Evolutionary conservation across 2,113 vertebrate genomes (phyloP).

Genomic region (Neodontobutis hainanensis): DNA sequence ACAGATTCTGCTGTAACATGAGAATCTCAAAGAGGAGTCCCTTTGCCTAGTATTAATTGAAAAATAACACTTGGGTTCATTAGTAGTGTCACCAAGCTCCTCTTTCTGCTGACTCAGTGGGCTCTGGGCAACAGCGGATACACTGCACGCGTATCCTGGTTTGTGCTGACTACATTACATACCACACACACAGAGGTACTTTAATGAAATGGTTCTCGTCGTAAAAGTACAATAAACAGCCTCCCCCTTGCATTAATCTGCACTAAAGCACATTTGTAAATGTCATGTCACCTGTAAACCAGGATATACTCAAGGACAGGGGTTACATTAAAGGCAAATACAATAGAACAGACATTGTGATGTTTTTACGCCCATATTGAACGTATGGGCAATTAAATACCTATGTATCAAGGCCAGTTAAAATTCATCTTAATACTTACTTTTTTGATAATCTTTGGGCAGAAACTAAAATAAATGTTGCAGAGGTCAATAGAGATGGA

Average conservation of each 20-base stretch:
- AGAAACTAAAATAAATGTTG: too few species aligned
- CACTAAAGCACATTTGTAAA: conserved; percentile 40
- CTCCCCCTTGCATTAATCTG: conserved; percentile 50
- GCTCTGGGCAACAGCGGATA: conserved; percentile 23
- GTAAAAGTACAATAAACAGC: conserved; percentile 61
- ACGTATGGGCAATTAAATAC: not conserved
- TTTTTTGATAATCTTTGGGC: too few species aligned
- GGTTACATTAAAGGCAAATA: not conserved
- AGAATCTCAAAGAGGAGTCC: conserved; percentile 60
- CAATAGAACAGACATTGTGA: too few species aligned
- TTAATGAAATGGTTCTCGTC: conserved; percentile 54
- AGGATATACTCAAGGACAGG: conserved; percentile 4
- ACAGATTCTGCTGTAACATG: conserved; percentile 40
- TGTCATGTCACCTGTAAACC: conserved; percentile 26
- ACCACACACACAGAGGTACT: conserved; percentile 29
- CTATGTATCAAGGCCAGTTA: not conserved
- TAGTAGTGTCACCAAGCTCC: conserved; percentile 61
- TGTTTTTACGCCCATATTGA: too few species aligned
- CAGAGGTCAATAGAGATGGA: too few species aligned
- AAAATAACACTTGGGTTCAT: conserved; percentile 78
- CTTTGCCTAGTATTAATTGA: conserved; percentile 73
- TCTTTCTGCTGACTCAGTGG: conserved; percentile 76
- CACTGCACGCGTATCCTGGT: conserved; percentile 22
- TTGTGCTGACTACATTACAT: conserved; percentile 57
- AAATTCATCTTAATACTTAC: not conserved